Percentiles rank a stretch among this genome's conserved stretches.
phyloP scores from a whole-genome alignment of 2,113 vertebrate genomes.

The Spilogale gracilis region DNA sequence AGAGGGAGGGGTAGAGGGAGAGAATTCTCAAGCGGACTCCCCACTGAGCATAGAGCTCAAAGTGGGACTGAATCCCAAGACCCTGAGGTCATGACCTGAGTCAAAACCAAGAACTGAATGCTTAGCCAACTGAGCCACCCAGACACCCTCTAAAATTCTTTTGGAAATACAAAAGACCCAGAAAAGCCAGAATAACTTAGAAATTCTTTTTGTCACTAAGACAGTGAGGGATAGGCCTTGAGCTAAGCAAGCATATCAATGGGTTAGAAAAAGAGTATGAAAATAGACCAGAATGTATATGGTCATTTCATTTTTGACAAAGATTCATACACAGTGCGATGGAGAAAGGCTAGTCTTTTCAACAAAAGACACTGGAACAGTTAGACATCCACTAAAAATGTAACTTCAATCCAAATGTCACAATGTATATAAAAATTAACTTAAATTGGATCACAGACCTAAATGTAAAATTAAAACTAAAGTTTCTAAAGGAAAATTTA shows the following conservation, averaged over 20 bases:
- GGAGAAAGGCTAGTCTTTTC: neutral
- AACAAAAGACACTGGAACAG: neutral
- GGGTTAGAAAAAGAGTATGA: neutral
- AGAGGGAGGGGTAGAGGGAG: neutral
- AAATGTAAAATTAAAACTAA: conserved; percentile 3
- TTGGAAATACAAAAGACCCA: neutral
- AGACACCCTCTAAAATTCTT: neutral
- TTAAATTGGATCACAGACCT: neutral
- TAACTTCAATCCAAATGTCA: neutral
- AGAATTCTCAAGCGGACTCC: neutral
- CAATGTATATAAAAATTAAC: neutral
- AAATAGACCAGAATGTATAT: neutral
- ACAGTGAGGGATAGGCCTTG: neutral
- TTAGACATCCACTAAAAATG: neutral
- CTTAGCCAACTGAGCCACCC: neutral
- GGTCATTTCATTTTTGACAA: neutral
- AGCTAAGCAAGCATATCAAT: neutral
- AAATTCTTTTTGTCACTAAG: neutral
- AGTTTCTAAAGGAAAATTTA: neutral
- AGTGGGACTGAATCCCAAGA: neutral
- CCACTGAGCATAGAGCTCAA: neutral
- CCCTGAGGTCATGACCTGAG: neutral
- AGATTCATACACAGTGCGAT: neutral
- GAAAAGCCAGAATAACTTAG: neutral
- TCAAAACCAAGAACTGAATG: neutral